Evolutionary conservation across 2,113 vertebrate species (phyloP), one percentile per base, ranked within the genome.

Genomic region (Hippocampus comes): DNA sequence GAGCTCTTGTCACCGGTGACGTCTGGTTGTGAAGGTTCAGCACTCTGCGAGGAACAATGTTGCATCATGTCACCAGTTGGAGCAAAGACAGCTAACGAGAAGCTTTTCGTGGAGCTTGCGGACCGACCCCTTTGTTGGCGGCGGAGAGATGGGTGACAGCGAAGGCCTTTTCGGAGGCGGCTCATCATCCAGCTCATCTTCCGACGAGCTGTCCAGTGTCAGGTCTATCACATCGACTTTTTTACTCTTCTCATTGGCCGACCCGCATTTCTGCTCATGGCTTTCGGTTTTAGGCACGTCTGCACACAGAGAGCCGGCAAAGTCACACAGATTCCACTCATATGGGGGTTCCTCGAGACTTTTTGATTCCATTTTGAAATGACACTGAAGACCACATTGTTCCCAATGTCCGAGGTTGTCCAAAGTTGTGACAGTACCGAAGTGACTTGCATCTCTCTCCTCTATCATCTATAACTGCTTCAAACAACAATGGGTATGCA

Each of bases 221-320:
- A 99, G 87, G 84, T 99, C 97, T 42, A 99, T 99, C 84, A 99
- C 96, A 69, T 98, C 96, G 2, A 99, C 95, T 66, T 96, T 97
- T 84, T 94, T 98, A 73, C 91, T 94, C 85, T 92, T 94, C 73
- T 89, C 85, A 60, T 80, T 71, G 34, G 89, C 94, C 6, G 96
- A 97, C 64, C 92, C 92, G 9, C 93, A 94, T 92, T 84, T 96
- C 75, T 95, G 95, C 15, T 97, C 97, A 25, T 96, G 73, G 1
- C 91, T 66, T 4, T 94, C 94, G 66, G 92, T 93, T 89, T 94
- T 90, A 86, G 96, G 96, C 0, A 82, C 89, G 82, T 95, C 97
- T 93, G 68, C 5, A 69, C 66, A 61, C 20, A n/a, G 9, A 48
- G 21, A 77, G 38, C 70, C 5, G 20, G 42, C 17, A 12, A 57